Evolutionary conservation across 2,113 vertebrate genomes (phyloP), one percentile per base, ranked within the genome.

Genomic region (Podarcis muralis): DNA sequence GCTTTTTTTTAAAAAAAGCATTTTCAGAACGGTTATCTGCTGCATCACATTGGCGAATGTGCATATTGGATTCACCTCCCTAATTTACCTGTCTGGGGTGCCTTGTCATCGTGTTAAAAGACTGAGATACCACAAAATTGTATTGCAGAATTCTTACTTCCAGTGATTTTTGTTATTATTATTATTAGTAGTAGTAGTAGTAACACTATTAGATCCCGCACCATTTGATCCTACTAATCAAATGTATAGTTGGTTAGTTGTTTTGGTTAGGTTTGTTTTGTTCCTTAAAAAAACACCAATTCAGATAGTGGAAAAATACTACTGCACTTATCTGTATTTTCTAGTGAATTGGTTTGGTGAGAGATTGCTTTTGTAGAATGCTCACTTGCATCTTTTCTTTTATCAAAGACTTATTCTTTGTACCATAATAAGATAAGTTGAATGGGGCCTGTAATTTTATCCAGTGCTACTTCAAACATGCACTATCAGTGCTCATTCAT

Each of bases 401-500:
- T 88, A 90, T 94, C 83, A 66, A 43, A 90, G 59, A n/a, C 83
- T 80, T 91, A 81, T 91, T 89, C 66, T 92, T 90, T 90, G 85
- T 88, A 91, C 71, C 83, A 87, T 92, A 92, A 81, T 40, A 77
- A 27, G 37, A 90, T 72, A 92, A 91, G 2, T 80, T 87, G 89
- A 93, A 91, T 77, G 86, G 3, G 75, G 68, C 15, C n/a, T 62
- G 75, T 75, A 92, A 94, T 93, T 94, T 92, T 87, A 84, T 59
- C 18, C 81, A 88, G 79, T 1, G 32, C 25, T 90, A 90, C 88
- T 90, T 92, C 82, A 92, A 87, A 93, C 87, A 27, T 35, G 90
- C n/a, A 57, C 94, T 84, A 92, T 90, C 84, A 87, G 6, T 82
- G 85, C 85, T 94, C 80, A 88, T 32, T 93, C 90, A 91, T 88